Conservation (phyloP, 2,113 vertebrate genomes). For the Piaya cayana region DNA sequence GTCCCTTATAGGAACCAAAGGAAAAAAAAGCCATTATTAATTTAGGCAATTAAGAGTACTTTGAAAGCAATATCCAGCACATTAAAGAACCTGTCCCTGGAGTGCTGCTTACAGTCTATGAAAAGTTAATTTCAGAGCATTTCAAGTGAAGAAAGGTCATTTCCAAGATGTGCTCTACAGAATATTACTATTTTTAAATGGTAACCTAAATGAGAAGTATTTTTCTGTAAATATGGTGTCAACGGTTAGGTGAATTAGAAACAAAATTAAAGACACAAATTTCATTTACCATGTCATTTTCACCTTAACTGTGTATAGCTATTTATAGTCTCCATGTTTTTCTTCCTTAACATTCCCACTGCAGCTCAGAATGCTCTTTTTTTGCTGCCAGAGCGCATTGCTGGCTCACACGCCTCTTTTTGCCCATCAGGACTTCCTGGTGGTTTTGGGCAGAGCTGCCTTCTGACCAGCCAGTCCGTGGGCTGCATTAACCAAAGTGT, state of each 20-base stretch:
- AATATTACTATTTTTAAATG: slow-evolving; percentile 53
- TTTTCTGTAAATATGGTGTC: slow-evolving; percentile 57
- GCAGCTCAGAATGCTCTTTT: not conserved
- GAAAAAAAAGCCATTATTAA: slow-evolving; percentile 73
- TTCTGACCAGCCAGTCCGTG: not conserved
- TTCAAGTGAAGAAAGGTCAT: slow-evolving; percentile 74
- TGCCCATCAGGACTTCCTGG: not conserved
- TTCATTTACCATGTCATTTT: not conserved
- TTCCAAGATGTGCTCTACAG: slow-evolving; percentile 36
- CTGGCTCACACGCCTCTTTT: not conserved
- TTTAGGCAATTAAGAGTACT: slow-evolving; percentile 82
- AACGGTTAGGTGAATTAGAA: slow-evolving; percentile 48
- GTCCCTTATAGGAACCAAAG: slow-evolving; percentile 67
- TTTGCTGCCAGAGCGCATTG: not conserved
- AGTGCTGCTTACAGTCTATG: slow-evolving; percentile 45
- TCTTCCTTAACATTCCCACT: not conserved
- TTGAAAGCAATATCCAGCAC: slow-evolving; percentile 78
- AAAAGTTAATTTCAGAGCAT: slow-evolving; percentile 74
- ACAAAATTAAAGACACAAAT: slow-evolving; percentile 18
- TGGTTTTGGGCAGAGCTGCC: not conserved
- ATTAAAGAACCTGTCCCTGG: slow-evolving; percentile 70
- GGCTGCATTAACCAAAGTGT: not conserved
- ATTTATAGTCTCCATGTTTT: not conserved
- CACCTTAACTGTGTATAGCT: not conserved
- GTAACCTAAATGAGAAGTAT: slow-evolving; percentile 57